phyloP scores from a whole-genome alignment of 2,797 vertebrate genomes.

The Hylomyscus alleni region DNA sequence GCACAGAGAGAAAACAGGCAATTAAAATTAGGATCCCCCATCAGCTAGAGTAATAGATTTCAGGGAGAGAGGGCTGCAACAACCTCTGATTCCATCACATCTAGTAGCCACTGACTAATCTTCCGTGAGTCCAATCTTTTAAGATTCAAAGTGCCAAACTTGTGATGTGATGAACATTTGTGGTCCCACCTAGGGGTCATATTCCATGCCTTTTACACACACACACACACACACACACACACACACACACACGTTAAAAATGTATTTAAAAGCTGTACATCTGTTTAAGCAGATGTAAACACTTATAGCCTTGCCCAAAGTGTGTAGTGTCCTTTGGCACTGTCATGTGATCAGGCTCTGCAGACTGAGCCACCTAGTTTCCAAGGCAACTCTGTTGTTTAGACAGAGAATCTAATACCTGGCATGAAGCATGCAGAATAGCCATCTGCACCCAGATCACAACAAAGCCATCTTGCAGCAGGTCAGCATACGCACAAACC shows the following conservation, averaged over 20 bases:
- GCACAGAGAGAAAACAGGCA: constrained; percentile 32
- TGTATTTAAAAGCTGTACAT: not conserved
- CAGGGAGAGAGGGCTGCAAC: not conserved
- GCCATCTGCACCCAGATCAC: not conserved
- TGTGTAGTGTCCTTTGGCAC: not conserved
- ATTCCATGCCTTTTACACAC: constrained; percentile 2
- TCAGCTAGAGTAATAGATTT: not conserved
- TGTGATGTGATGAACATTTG: not conserved
- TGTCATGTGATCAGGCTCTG: not conserved
- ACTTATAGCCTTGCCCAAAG: constrained; percentile 17
- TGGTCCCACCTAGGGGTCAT: not conserved
- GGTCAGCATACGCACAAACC: not conserved
- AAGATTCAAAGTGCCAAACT: not conserved
- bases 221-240: too few relatives aligned
- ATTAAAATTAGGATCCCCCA: not conserved
- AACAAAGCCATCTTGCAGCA: not conserved
- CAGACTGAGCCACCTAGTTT: not conserved
- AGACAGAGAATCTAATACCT: not conserved
- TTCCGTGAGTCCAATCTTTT: not conserved
- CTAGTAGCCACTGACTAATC: not conserved
- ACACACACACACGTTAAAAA: not conserved
- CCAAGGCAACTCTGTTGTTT: not conserved
- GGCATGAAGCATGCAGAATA: not conserved
- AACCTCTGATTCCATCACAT: not conserved
- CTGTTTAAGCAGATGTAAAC: constrained; percentile 17